Evolutionary conservation across 2,888 invertebrate species (phyloP), one percentile per base, ranked within the genome.

Genomic region (Sphaeridia pumilis): DNA sequence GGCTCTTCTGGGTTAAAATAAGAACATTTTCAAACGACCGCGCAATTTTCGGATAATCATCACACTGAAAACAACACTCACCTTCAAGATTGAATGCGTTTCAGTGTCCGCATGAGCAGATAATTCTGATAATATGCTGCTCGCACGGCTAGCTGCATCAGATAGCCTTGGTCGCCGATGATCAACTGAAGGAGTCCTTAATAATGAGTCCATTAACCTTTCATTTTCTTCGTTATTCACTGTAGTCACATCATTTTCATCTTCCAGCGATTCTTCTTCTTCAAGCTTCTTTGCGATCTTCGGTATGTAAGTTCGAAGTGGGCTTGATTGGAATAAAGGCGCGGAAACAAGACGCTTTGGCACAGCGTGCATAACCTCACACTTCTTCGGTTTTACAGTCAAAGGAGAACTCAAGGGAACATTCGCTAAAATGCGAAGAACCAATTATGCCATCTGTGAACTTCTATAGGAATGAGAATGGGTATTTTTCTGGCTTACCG

Each of bases 81-180:
- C 61, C 56, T 63, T 63, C 54, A 63, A 58, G 27, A 63, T 63
- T 2, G 63, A 63, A 25, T 59, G 59, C 4, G 48, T 46, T 20
- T 42, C 25, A 31, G 26, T 14, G 21, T 31, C 31, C 14, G 22
- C 45, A n/a, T 38, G 25, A 20, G 36, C 41, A 10, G 51, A 53
- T 35, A 34, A 54, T 55, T 22, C 22, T 7, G 44, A 27, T 12
- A 42, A 22, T 5, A 46, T 42, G 20, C 42, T 52, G 46, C n/a
- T 46, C 5, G 24, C 2, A 12, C 28, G 27, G 12, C 46, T 44
- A 10, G 38, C 26, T 12, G 20, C 42, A 12, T 4, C 20, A n/a
- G 17, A n/a, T 21, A 45, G 46, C 20, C 46, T 51, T n/a, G n/a
- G n/a, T n/a, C n/a, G n/a, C 26, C 55, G 46, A 20, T 61, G 61